Percentiles rank a stretch among this genome's conserved stretches.
phyloP scores from a whole-genome alignment of 2,113 vertebrate genomes.

The Macaca fascicularis region T2T-MFA8v1.1 NC_088386.1:124943001-124943500 shows the following conservation, averaged over 20 bases:
- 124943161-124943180: not conserved
- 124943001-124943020: not conserved
- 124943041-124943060: not conserved
- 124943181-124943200: not conserved
- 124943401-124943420: not conserved
- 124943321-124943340: not conserved
- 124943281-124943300: not conserved
- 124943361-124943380: not conserved
- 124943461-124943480: not conserved
- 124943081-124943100: not conserved
- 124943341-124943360: not conserved
- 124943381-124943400: not conserved
- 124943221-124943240: not conserved
- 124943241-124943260: not conserved
- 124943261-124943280: not conserved
- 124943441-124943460: not conserved
- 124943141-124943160: not conserved
- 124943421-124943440: not conserved
- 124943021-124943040: not conserved
- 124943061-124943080: not conserved
- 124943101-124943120: not conserved
- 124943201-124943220: not conserved
- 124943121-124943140: not conserved
- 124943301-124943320: conserved; percentile 32
- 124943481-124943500: not conserved